These are phyloP conservation scores for Machaerirhynchus nigripectus DNA, from an alignment of 2,113 vertebrate species.

Conservation along the genomic window DNA sequence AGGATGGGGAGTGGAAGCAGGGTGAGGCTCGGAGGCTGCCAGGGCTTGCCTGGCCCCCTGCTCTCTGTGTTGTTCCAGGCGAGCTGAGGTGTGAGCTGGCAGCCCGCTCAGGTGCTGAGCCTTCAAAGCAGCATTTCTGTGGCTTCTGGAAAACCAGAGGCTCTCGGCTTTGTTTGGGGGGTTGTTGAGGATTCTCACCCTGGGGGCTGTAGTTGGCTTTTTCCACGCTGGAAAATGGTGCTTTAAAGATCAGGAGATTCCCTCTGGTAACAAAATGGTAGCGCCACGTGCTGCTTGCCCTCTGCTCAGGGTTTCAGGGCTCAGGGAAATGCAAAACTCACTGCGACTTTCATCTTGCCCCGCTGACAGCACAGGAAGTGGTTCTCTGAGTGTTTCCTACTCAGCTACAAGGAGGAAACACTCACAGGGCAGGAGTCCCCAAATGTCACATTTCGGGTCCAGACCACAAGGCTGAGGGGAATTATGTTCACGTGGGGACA, in stretches of 20 bases:
- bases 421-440: background rate
- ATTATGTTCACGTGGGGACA: rapidly evolving
- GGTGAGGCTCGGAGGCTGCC: slow-evolving; percentile 1
- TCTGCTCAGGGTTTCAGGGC: background rate
- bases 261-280: background rate
- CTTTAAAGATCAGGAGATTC: background rate
- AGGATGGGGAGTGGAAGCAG: background rate
- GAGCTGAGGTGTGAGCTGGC: background rate
- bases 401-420: background rate
- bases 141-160: background rate
- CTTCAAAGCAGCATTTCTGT: background rate
- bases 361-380: background rate
- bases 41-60: background rate
- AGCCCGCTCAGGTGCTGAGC: background rate
- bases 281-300: background rate
- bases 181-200: background rate
- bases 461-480: background rate
- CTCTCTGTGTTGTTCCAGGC: background rate
- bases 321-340: background rate
- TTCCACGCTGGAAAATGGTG: background rate
- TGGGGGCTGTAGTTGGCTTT: slow-evolving; percentile 3
- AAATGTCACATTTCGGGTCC: background rate
- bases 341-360: background rate
- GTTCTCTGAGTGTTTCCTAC: slow-evolving; percentile 30
- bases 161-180: background rate